Percentiles rank a stretch among this genome's conserved stretches.
These are phyloP conservation scores for Larimichthys crocea DNA, from an alignment of 2,113 vertebrate genomes.

Conservation along the genomic window DNA sequence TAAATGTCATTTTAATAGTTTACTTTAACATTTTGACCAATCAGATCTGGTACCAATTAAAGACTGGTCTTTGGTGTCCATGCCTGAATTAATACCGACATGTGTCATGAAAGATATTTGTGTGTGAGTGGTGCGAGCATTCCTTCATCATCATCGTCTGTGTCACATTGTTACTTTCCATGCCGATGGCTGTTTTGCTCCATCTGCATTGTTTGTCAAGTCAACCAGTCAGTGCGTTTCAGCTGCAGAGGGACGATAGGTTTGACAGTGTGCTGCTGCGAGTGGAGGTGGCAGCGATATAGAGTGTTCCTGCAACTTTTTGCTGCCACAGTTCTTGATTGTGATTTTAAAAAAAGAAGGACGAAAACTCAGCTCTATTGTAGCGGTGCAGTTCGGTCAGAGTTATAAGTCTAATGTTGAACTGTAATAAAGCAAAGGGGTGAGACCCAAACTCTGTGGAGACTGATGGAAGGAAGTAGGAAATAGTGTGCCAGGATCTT, in stretches of 20 bases:
- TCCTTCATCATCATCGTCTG: conserved; percentile 22
- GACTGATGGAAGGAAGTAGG: conserved; percentile 49
- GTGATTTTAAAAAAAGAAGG: conserved; percentile 11
- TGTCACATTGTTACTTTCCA: conserved; percentile 47
- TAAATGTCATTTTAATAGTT: too few species aligned
- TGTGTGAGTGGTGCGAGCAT: conserved; percentile 8
- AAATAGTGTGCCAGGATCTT: conserved; percentile 53
- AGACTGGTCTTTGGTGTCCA: neutral
- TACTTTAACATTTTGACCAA: neutral
- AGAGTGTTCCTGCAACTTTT: conserved; percentile 20
- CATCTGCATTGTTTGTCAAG: conserved; percentile 23
- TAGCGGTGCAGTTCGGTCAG: conserved; percentile 19
- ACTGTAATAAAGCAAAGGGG: conserved; percentile 49
- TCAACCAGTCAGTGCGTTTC: conserved; percentile 21
- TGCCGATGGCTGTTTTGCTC: conserved; percentile 32
- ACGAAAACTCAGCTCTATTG: neutral
- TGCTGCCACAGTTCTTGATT: conserved; percentile 1
- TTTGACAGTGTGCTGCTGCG: conserved; percentile 17
- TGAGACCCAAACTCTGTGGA: conserved; percentile 44
- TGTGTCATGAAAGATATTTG: conserved; percentile 11
- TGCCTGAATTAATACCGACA: neutral
- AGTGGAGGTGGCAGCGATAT: neutral
- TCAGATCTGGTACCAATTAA: neutral
- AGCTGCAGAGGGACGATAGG: neutral
- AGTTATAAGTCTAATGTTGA: conserved; percentile 43